Conservation (phyloP, 2,888 invertebrate species). For the Sarcophaga subvicina region DNA sequence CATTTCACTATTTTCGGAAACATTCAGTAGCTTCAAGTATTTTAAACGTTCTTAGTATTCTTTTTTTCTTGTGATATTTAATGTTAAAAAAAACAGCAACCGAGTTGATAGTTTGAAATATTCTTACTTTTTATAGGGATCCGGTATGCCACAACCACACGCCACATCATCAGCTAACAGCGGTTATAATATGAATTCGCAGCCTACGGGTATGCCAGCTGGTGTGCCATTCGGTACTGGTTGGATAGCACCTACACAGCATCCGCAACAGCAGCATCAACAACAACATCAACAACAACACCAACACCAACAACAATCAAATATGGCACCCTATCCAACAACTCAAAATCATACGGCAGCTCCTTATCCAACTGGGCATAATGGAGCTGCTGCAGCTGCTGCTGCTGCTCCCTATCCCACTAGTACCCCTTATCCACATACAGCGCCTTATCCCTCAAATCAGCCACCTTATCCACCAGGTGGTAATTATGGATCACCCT, state of each 20-base stretch:
- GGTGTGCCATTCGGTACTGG: slow-evolving; percentile 80
- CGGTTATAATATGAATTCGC: slow-evolving; percentile 71
- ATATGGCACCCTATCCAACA: slow-evolving; percentile 68
- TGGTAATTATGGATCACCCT: slow-evolving; percentile 68
- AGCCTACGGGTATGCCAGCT: slow-evolving; percentile 68
- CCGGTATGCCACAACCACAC: slow-evolving; percentile 79
- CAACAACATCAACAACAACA: slow-evolving; percentile 71
- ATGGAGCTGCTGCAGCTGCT: background rate
- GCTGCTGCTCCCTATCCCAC: slow-evolving; percentile 52
- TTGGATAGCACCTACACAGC: slow-evolving; percentile 76
- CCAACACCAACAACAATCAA: slow-evolving; percentile 54
- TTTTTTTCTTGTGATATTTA: slow-evolving; percentile 16
- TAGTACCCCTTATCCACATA: slow-evolving; percentile 47
- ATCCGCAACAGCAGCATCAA: slow-evolving; percentile 73
- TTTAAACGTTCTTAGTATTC: background rate
- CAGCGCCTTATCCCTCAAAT: slow-evolving; percentile 71
- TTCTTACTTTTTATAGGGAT: slow-evolving; percentile 79
- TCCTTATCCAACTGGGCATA: slow-evolving; percentile 45
- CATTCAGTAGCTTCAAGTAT: slow-evolving; percentile 8
- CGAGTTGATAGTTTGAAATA: slow-evolving; percentile 48
- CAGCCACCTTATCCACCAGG: slow-evolving; percentile 60
- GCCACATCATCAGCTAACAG: slow-evolving; percentile 70
- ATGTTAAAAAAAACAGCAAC: background rate
- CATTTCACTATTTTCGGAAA: slow-evolving; percentile 25
- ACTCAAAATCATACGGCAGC: slow-evolving; percentile 43